Evolutionary conservation across 2,113 vertebrate species (phyloP).

Genomic region (Chinchilla lanigera): DNA sequence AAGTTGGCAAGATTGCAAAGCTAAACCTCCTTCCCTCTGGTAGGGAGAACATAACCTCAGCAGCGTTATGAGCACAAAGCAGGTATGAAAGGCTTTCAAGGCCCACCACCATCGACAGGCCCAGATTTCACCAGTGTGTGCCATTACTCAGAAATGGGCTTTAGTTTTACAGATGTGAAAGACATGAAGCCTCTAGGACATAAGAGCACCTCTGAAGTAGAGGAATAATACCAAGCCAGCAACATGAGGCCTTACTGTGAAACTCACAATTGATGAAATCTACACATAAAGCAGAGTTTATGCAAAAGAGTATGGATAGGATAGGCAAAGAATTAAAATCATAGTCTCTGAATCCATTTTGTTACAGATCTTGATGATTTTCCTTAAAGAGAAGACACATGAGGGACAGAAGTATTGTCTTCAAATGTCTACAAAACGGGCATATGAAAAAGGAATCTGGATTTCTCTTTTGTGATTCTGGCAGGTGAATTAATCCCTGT

Average conservation of each 20-base stretch:
- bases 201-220: not conserved
- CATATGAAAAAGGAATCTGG: not conserved
- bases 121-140: not conserved
- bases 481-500: not conserved
- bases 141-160: not conserved
- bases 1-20: not conserved
- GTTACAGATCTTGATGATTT: not conserved
- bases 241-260: not conserved
- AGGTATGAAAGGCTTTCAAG: not conserved
- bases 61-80: not conserved
- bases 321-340: not conserved
- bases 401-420: not conserved
- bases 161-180: not conserved
- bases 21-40: not conserved
- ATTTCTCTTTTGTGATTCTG: not conserved
- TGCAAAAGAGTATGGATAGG: not conserved
- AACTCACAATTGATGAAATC: not conserved
- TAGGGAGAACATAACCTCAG: not conserved
- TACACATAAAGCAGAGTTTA: not conserved
- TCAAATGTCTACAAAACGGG: not conserved
- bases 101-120: not conserved
- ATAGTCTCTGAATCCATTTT: not conserved
- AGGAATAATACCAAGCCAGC: not conserved
- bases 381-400: not conserved
- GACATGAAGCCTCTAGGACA: not conserved